Conservation (phyloP, 1,140 invertebrate genomes). For the Drosophila serrata region DNA sequence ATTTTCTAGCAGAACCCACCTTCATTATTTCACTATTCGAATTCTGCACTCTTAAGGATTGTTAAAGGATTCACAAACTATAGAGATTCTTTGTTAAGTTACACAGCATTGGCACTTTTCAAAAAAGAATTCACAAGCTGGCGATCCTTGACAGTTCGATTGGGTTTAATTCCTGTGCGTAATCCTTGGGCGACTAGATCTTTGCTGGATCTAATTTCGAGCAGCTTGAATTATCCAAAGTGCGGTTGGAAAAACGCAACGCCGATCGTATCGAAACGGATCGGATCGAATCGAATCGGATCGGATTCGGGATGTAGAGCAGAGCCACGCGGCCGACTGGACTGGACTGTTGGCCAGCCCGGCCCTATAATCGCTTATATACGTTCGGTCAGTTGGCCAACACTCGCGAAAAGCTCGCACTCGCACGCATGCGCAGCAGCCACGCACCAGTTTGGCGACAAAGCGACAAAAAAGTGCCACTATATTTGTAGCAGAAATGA, state of each 20-base stretch:
- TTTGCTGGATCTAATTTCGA: background rate
- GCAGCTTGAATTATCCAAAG: constrained; percentile 3
- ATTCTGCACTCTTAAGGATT: constrained; percentile 15
- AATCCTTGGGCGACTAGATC: constrained; percentile 26
- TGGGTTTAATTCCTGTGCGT: background rate
- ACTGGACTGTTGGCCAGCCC: constrained; percentile 84
- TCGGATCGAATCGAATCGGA: constrained; percentile 17
- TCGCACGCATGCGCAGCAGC: constrained; percentile 76
- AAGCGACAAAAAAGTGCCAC: constrained; percentile 54
- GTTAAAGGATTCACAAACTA: constrained; percentile 16
- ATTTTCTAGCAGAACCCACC: constrained; percentile 55
- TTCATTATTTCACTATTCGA: constrained; percentile 64
- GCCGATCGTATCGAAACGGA: constrained; percentile 15
- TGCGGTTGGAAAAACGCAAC: constrained; percentile 13
- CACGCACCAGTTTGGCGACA: constrained; percentile 84
- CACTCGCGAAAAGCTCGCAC: constrained; percentile 42
- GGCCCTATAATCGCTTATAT: constrained; percentile 85
- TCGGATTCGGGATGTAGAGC: constrained; percentile 73
- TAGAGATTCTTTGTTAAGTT: constrained; percentile 21
- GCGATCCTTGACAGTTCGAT: constrained; percentile 16
- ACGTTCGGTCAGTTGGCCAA: constrained; percentile 82
- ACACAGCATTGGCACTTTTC: constrained; percentile 50
- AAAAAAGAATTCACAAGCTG: constrained; percentile 49
- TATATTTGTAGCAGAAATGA: constrained; percentile 44
- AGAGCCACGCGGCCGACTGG: constrained; percentile 68